Base-by-base conservation (phyloP, 1,140 invertebrate species). In the Euwallacea similis region DNA sequence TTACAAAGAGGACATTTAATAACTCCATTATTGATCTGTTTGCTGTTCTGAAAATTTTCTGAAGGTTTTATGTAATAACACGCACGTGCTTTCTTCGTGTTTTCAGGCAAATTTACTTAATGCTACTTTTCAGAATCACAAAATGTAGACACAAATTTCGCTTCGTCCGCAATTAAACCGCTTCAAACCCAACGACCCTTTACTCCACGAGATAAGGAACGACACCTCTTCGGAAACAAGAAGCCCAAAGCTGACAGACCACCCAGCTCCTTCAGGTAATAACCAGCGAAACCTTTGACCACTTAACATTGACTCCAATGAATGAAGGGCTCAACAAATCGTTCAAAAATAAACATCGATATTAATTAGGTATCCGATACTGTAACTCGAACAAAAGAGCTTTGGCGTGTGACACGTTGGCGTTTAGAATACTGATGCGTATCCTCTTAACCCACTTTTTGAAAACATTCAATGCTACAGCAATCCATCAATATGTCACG, bases 111-210 rank as follows among this genome's bases (percentile, higher is more conserved):
- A 50, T 50, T 50, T 10, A 50, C 46, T 50, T 50, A 11, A 10
- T 50, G 9, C 46, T 50, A 13, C 13, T 50, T 65, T 66, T 73
- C 74, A 79, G 79, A 81, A 71, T 75, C 76, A 58, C 76, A 81
- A 72, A 76, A 78, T 74, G 66, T 73, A 2, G 80, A 81, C 42
- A 80, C 76, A 64, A 76, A 74, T 53, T 79, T 75, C 69, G 69
- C 76, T 9, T 62, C 76, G n/a, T 76, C 77, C 16, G 68, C 75
- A 16, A 78, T 82, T 2, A 80, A 79, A 73, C 81, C 81, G 11
- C 83, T 92, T 47, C 86, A 88, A 76, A 93, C 91, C 0, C 87
- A 90, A 68, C 84, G 93, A 42, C 93, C 93, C 4, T 93, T 91
- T 77, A 94, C 93, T 8, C 92, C 92, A 7, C 84, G 89, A 33